Base-by-base conservation (phyloP, 2,113 vertebrate genomes). In the Pogonocichla stellata region DNA sequence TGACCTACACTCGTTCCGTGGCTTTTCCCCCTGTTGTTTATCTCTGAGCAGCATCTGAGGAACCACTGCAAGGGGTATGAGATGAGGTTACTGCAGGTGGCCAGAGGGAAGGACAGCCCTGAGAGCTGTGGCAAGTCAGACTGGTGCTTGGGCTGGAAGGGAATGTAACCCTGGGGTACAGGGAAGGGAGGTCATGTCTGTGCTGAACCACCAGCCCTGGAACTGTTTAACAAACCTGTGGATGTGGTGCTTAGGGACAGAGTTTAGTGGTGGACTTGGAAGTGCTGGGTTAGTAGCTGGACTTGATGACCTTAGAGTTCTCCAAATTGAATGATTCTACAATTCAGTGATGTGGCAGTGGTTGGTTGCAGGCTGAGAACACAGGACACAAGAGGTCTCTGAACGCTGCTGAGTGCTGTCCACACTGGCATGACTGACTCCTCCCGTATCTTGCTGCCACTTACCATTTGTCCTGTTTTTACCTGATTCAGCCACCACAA, bases 141-240 rank as follows among this genome's bases (percentile, higher is more conserved):
- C 19, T 18, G 8, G 16, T 26, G 47, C 18, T 43, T 23, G 42
- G 36, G 56, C 51, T 74, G 42, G 31, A 57, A 47, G 14, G 66
- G 28, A 65, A 45, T 33, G 36, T 45, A 48, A 1, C 19, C 2
- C 23, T 3, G 5, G 18, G 15, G 2, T 16, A 8, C 45, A 38
- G n/a, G 22, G 48, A 31, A 54, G 28, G 25, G 58, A 83, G 33
- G 17, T 33, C 8, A 22, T 0, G 1, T 15, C 0, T 0, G 5
- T 33, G 53, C 24, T 34, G 38, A 40, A 16, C 25, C 40, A 67
- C 24, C n/a, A 31, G 1, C 19, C 13, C 28, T 60, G n/a, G 53
- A 38, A 14, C 5, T 17, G 31, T 12, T 60, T 18, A 53, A 60
- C 13, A 74, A 33, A 67, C 28, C 28, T n/a, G n/a, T 12, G 34